These are phyloP conservation scores for Poicephalus meyeri DNA, from an alignment of 2,113 vertebrate species.

Conservation along the genomic window DNA sequence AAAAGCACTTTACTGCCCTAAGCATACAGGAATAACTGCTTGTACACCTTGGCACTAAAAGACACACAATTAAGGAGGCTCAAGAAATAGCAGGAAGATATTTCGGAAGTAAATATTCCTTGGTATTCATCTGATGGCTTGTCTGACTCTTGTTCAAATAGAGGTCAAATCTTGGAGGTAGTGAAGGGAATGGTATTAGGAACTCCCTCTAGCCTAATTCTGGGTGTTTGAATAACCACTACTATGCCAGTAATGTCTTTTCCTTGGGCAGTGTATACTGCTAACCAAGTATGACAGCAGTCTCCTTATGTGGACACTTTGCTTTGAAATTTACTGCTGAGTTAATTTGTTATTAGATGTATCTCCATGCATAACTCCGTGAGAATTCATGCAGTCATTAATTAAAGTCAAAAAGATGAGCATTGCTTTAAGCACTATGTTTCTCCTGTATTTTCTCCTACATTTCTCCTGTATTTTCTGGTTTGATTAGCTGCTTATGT, in stretches of 20 bases:
- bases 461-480: neutral
- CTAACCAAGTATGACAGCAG: neutral
- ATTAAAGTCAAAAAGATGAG: neutral
- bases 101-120: constrained; percentile 6
- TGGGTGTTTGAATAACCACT: neutral
- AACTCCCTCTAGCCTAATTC: neutral
- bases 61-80: neutral
- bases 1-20: neutral
- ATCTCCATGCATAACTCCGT: neutral
- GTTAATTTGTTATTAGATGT: neutral
- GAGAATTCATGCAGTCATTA: neutral
- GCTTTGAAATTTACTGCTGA: neutral
- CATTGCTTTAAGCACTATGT: neutral
- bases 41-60: neutral
- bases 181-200: neutral
- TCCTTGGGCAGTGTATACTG: neutral
- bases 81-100: neutral
- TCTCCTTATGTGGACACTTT: neutral
- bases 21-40: neutral
- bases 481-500: neutral
- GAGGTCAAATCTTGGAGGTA: neutral
- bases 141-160: neutral
- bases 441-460: neutral
- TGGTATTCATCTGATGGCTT: neutral
- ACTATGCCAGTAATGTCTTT: neutral